These are phyloP conservation scores for Chelonus formosanus DNA, from an alignment of 2,888 invertebrate genomes.

Conservation along the genomic window DNA sequence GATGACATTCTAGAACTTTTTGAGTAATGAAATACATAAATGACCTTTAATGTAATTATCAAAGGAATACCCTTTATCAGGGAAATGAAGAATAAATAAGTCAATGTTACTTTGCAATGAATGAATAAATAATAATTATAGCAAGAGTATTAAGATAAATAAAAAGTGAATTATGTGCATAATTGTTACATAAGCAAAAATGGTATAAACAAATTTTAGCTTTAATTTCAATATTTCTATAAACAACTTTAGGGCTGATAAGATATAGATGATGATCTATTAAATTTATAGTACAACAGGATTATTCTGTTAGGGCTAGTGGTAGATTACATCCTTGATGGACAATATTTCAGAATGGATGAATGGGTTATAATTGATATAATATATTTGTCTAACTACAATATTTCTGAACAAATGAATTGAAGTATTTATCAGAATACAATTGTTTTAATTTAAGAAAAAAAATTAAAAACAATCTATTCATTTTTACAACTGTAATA, in stretches of 20 bases:
- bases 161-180: conserved; percentile 1
- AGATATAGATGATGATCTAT: conserved; percentile 34
- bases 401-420: too few relatives aligned
- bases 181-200: conserved; percentile 54
- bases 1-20: conserved; percentile 84
- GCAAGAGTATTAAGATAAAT: conserved; percentile 6
- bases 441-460: too few relatives aligned
- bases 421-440: too few relatives aligned
- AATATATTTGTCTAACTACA: too few relatives aligned
- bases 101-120: conserved; percentile 9
- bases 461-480: too few relatives aligned
- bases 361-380: too few relatives aligned
- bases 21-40: conserved; percentile 67
- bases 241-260: conserved; percentile 44
- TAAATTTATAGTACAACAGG: conserved; percentile 7
- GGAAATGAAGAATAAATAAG: conserved; percentile 15
- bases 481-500: too few relatives aligned
- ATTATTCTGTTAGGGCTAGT: background rate
- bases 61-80: background rate
- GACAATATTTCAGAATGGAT: conserved; percentile 3
- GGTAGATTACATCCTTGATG: conserved; percentile 3
- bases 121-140: background rate
- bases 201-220: conserved; percentile 63
- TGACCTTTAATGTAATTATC: conserved; percentile 36
- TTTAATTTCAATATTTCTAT: conserved; percentile 63